Conservation (phyloP, 2,113 vertebrate species). For the Pseudorasbora parva region DNA sequence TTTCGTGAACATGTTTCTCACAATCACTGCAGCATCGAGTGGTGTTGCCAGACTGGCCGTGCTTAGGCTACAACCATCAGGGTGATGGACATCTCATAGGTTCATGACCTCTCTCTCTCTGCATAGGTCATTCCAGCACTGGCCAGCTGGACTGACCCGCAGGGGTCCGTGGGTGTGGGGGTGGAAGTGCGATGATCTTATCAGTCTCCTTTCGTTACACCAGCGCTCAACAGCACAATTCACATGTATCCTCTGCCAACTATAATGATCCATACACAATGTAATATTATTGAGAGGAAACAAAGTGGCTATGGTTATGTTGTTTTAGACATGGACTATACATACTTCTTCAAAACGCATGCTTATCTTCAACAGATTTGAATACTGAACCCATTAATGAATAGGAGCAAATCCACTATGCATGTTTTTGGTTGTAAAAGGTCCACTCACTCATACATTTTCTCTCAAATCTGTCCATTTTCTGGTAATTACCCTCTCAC, state of each 20-base stretch:
- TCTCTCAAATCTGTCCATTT: conserved; percentile 27
- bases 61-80: conserved; percentile 67
- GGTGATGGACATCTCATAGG: conserved; percentile 62
- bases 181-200: conserved; percentile 23
- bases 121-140: conserved; percentile 34
- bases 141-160: conserved; percentile 28
- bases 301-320: not conserved
- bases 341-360: not conserved
- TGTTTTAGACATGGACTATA: not conserved
- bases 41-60: conserved; percentile 2
- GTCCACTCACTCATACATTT: conserved; percentile 16
- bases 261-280: conserved; percentile 54
- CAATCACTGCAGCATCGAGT: not conserved
- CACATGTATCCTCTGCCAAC: conserved; percentile 61
- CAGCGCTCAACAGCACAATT: not conserved
- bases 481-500: conserved; percentile 28
- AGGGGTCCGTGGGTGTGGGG: not conserved
- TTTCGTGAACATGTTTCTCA: not conserved
- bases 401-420: not conserved
- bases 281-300: not conserved
- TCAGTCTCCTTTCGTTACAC: conserved; percentile 21
- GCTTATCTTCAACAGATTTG: not conserved
- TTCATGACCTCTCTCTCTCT: conserved; percentile 56
- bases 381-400: not conserved
- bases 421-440: not conserved